Evolutionary conservation across 1,140 invertebrate genomes (phyloP).

Genomic region (Anastatus disparis): DNA sequence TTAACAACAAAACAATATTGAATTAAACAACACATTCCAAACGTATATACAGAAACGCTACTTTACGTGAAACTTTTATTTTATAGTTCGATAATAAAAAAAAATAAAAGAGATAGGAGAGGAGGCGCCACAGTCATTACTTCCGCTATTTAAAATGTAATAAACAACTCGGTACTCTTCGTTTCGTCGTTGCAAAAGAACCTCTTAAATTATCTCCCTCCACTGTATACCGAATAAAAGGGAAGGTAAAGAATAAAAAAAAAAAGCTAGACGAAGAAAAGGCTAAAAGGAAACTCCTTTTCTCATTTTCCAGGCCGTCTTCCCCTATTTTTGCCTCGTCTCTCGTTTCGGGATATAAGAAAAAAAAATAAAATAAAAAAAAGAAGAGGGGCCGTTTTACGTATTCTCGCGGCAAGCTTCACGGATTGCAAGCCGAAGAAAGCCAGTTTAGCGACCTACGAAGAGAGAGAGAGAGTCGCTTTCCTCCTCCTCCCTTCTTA

Average conservation of each 20-base stretch:
- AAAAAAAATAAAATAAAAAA: too few species aligned
- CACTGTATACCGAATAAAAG: background rate
- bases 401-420: constrained; percentile 52
- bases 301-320: constrained; percentile 32
- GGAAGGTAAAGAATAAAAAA: background rate
- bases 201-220: constrained; percentile 28
- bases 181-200: background rate
- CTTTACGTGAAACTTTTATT: too few species aligned
- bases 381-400: constrained; percentile 46
- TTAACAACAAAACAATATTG: too few species aligned
- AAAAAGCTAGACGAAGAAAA: background rate
- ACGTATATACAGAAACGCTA: too few species aligned
- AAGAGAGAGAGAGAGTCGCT: too few species aligned
- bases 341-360: constrained; percentile 36
- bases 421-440: constrained; percentile 39
- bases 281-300: constrained; percentile 16
- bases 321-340: constrained; percentile 11
- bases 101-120: too few species aligned
- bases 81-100: constrained; percentile 7
- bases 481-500: too few species aligned
- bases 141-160: constrained; percentile 39
- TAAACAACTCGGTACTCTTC: constrained; percentile 26
- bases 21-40: too few species aligned
- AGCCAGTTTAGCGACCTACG: constrained; percentile 57
- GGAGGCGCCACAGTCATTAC: constrained; percentile 35